These are phyloP conservation scores for Mesembrinibis cayennensis DNA, from an alignment of 2,113 vertebrate species.

Conservation along the genomic window DNA sequence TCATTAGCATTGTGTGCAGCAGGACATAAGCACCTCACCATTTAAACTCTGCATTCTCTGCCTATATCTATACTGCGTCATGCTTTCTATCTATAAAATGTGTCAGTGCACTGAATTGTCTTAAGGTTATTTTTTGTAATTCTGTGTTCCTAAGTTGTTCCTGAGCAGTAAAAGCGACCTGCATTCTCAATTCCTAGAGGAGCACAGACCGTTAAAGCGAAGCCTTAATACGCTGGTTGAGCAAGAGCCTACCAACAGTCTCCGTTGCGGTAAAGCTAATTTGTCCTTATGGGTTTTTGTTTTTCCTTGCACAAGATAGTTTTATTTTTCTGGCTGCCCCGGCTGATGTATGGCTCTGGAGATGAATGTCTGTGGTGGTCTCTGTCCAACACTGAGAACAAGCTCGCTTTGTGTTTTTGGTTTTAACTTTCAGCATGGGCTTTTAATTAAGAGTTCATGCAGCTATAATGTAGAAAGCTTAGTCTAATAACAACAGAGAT, in stretches of 20 bases:
- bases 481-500: neutral
- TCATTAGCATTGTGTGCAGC: rapidly evolving
- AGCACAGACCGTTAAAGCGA: neutral
- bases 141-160: neutral
- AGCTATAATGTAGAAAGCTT: neutral
- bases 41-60: neutral
- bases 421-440: neutral
- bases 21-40: rapidly evolving
- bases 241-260: rapidly evolving
- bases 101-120: rapidly evolving
- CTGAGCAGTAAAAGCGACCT: rapidly evolving
- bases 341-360: neutral
- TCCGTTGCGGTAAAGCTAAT: rapidly evolving
- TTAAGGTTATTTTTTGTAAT: neutral
- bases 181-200: neutral
- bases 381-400: rapidly evolving
- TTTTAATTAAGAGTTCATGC: neutral
- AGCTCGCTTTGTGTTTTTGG: neutral
- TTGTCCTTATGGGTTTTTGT: neutral
- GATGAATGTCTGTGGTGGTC: neutral
- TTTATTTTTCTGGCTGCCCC: neutral
- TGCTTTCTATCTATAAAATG: neutral
- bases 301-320: neutral
- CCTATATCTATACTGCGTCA: rapidly evolving
- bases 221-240: rapidly evolving